Conservation (phyloP, 2,888 invertebrate species). For the Odontothrips loti region DNA sequence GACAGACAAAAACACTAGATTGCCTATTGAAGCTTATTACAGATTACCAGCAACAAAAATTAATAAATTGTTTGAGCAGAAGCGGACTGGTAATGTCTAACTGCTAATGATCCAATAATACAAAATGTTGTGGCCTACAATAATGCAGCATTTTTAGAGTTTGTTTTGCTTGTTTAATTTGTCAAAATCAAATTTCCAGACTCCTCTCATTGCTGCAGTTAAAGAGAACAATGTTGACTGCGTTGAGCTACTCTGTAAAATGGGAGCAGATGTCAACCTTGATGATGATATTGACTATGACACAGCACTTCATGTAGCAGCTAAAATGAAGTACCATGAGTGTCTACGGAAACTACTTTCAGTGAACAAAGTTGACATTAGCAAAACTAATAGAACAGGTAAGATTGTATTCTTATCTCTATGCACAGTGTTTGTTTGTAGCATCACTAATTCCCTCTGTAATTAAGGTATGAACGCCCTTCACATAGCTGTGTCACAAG, state of each 20-base stretch:
- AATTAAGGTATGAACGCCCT: slow-evolving; percentile 58
- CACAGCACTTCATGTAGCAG: neutral
- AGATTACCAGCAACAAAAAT: neutral
- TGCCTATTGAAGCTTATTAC: neutral
- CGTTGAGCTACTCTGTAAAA: neutral
- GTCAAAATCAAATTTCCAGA: neutral
- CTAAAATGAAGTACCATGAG: neutral
- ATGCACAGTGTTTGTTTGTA: neutral
- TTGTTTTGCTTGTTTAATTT: neutral
- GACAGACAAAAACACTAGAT: neutral
- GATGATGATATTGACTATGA: neutral
- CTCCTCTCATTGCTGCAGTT: neutral
- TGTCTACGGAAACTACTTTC: neutral
- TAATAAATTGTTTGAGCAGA: no score
- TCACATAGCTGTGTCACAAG: slow-evolving; percentile 70
- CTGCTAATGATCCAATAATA: neutral
- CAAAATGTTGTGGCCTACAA: neutral
- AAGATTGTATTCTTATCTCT: no score
- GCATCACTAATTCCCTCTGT: neutral
- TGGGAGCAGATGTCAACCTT: neutral
- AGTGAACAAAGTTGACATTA: neutral
- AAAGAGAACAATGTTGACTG: neutral
- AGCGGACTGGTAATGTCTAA: no score
- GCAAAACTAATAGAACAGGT: neutral
- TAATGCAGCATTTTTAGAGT: neutral